Base-by-base conservation (phyloP, 2,888 invertebrate genomes). In the Xylota sylvarum region DNA sequence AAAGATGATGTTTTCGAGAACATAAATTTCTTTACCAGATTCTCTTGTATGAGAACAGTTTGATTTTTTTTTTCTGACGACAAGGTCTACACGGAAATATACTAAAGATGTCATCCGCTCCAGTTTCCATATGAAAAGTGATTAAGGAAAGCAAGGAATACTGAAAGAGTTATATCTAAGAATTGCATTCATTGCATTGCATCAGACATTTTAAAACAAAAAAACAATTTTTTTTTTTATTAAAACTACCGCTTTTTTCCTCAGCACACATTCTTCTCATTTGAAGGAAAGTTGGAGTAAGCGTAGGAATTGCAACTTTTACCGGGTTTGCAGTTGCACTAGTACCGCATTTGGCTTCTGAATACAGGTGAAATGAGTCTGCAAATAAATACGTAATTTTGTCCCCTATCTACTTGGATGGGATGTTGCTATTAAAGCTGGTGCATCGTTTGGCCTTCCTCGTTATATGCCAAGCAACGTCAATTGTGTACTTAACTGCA, bases 401-500 rank as follows among this genome's bases (percentile, higher is more conserved):
- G 69, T 69, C 55, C 37, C 17, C 69, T 52, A 69, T 30, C 37
- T 55, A 17, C 55, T 43, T 55, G 17, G 37, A 2, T 67, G 30
- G 17, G 30, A 46, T 30, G 30, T 30, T 9, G 10, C 27, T 30
- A 10, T 30, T 60, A 23, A 23, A 40, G 30, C 43, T 62, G 32
- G 32, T 56, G 48, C 52, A 64, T 23, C 37, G 52, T 67, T 37
- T 23, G 19, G 4, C 27, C 37, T 23, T 37, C 37, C 52, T 43
- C 55, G 64, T 64, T 52, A 55, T 55, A 55, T 55, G 50, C 35
- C 72, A 86, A 78, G 80, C 82, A 84, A 84, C 79, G 79, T 84
- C 88, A 84, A 87, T 88, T 88, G 88, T 88, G 79, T 86, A 84
- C 83, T 86, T 86, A 88, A 86, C 82, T 83, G 80, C 79, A 82